Base-by-base conservation (phyloP, 2,113 vertebrate species). In the Rhegmatorhina hoffmannsi region DNA sequence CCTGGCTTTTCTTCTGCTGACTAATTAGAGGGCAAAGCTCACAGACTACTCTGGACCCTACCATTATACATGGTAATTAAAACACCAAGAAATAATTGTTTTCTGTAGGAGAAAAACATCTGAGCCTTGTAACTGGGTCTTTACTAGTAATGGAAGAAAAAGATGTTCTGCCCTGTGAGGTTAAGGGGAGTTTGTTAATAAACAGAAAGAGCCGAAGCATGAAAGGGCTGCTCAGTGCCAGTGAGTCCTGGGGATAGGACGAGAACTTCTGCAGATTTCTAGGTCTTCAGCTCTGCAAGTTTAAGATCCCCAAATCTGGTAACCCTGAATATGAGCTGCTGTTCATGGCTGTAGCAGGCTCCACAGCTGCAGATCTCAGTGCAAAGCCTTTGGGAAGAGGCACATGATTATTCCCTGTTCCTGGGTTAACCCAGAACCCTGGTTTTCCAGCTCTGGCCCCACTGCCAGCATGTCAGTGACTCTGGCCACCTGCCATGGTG, bases 1-100 rank as follows among this genome's bases (percentile, higher is more conserved):
- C 90, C 85, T 84, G 82, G 36, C 72, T 96, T 95, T 94, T 93
- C 90, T 95, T 95, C 83, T 86, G 66, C 92, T 85, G 92, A 34
- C 55, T 95, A 95, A 96, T 95, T 93, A 95, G 92, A 93, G 94
- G 94, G 93, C 93, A 97, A 88, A 93, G 90, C 90, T 96, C 95
- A 68, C 4, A 11, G 73, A 31, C 79, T 94, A 1, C 38, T 62
- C 79, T 67, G 69, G 68, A 84, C 84, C 63, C 63, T 79, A 55
- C 16, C 47, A 87, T 97, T 93, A 68, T 18, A 89, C 26, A 6
- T 40, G 46, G 93, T 96, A 96, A 96, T 97, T 96, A 95, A 93
- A 94, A 26, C 90, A 94, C 68, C 40, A 3, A 88, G 87, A 91
- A 91, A 53, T 28, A 70, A 85, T 84, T 93, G 94, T 78, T 82